Evolutionary conservation across 2,113 vertebrate species (phyloP), one percentile per base, ranked within the genome.

Genomic region (Calonectris borealis): DNA sequence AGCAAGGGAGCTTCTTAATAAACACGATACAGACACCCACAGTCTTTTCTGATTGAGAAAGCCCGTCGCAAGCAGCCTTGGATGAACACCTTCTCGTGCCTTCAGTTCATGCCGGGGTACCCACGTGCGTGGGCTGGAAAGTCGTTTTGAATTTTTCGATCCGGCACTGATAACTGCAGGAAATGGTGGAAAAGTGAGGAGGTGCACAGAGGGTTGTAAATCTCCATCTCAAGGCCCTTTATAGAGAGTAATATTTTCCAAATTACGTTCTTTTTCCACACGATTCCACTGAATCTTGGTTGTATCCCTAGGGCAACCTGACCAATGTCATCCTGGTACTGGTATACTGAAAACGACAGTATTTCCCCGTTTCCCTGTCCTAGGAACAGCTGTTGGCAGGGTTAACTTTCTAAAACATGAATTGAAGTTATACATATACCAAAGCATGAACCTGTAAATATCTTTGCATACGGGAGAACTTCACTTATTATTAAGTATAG

Each of bases 51-150:
- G 48, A 57, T 6, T 29, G 26, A 44, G 48, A 64, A 89, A 57
- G 21, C 11, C 22, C 0, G 0, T 27, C 3, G 16, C 13, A 64
- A 62, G 54, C 29, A 17, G 24, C 51, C 40, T 51, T 64, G 52
- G 57, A 62, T 34, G 25, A 52, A 75, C 17, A 31, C 9, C 49
- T 54, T 25, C 22, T 54, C 0, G 1, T n/a, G 52, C 49, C 79
- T 46, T 55, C 31, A 11, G 31, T 38, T 70, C 26, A 51, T 1
- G 0, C 24, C 0, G 0, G 32, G 16, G 16, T 34, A 34, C 11
- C 24, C 7, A 25, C 3, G 0, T 7, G 16, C 24, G 52, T 1
- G 31, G 49, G 22, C 32, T 49, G 79, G 42, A 32, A 64, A 64
- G 24, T 4, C 15, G 42, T 20, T 58, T 72, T 42, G 40, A 55